Evolutionary conservation across 2,113 vertebrate species (phyloP), one percentile per base, ranked within the genome.

Genomic region (Psettodes erumei): DNA sequence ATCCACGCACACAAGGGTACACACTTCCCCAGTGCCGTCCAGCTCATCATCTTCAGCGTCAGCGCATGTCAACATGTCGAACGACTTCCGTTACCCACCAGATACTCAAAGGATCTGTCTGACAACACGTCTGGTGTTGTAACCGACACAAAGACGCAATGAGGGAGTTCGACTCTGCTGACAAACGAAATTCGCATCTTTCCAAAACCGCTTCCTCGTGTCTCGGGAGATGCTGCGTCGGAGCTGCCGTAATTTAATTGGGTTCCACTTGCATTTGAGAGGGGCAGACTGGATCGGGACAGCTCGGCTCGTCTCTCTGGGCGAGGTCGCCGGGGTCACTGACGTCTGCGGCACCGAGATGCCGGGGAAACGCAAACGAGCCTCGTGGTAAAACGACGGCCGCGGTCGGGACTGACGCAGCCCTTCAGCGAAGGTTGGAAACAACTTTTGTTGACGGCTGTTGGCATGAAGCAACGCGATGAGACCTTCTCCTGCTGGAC

Each of bases 21-120:
- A 67, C 42, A 63, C 23, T 21, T 61, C n/a, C 67, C 73, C 75
- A 35, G 63, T 54, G 67, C 72, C 9, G 82, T 78, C 42, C 78
- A 84, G 84, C 86, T 92, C 82, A 89, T 71, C 71, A 30, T 58
- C 25, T n/a, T 77, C 32, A 53, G 7, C 51, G 58, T 71, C 63
- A 85, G 76, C 63, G 3, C 56, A 23, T 53, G 37, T 63, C 68
- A 33, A 59, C 67, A 5, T 45, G 27, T 76, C 67, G 40, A 45
- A n/a, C 15, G 51, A 30, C 40, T 66, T 61, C 48, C 37, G 76
- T 35, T 65, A 59, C 21, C 8, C n/a, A 23, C n/a, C n/a, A 64
- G 23, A 21, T 21, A 37, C 53, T 55, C 68, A 5, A 9, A 68
- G 62, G 38, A 54, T 71, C 7, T 45, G 40, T 56, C n/a, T n/a